phyloP scores from a whole-genome alignment of 2,113 vertebrate genomes.

The Salminus brasiliensis region DNA sequence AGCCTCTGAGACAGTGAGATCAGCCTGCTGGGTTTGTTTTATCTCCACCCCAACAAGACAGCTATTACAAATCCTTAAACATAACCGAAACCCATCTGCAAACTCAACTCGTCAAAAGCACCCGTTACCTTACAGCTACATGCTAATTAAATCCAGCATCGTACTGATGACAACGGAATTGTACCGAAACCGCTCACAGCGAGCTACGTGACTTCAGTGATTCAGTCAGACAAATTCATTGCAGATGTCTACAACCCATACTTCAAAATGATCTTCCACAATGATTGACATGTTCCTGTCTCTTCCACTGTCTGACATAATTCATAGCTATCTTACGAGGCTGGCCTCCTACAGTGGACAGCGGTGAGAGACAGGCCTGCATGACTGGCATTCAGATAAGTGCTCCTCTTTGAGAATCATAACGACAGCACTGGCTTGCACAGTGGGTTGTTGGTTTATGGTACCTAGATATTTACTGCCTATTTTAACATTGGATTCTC shows the following conservation, averaged over 20 bases:
- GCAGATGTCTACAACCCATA: neutral
- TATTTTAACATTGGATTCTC: too few species aligned
- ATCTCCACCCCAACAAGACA: neutral
- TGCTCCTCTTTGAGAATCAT: neutral
- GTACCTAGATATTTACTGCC: too few species aligned
- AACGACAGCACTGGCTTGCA: neutral
- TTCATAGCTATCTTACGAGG: neutral
- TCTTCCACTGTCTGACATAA: neutral
- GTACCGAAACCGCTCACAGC: neutral
- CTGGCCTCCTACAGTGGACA: neutral
- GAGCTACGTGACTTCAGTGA: neutral
- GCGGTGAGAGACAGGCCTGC: neutral
- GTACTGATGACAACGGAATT: neutral
- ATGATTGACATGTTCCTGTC: neutral
- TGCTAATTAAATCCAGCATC: slow-evolving; percentile 23
- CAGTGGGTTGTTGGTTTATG: too few species aligned
- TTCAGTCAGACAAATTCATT: neutral
- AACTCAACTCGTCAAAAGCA: too few species aligned
- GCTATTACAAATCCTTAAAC: neutral
- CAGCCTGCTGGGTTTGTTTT: neutral
- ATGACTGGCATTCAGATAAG: neutral
- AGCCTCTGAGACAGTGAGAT: neutral
- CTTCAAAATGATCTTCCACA: neutral
- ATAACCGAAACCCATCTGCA: slow-evolving; percentile 2
- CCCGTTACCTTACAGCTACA: neutral